Percentiles rank a stretch among this genome's conserved stretches.
phyloP scores from a whole-genome alignment of 1,140 invertebrate species.

The Vanessa atalanta region DNA sequence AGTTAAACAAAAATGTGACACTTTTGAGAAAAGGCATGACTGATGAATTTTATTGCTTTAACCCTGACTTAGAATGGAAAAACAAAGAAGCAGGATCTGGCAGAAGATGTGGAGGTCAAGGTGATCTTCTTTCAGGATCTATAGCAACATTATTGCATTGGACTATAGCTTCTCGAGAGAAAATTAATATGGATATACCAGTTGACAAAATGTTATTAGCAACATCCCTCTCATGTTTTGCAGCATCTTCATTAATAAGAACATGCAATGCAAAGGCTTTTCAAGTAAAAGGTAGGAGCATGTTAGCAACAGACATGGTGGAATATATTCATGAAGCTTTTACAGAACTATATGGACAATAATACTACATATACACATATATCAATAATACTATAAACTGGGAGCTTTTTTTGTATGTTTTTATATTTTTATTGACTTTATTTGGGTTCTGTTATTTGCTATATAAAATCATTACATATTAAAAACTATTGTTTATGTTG shows the following conservation, averaged over 20 bases:
- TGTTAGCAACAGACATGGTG: conserved; percentile 93
- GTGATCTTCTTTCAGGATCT: conserved; percentile 94
- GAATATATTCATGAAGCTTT: conserved; percentile 88
- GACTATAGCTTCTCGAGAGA: conserved; percentile 81
- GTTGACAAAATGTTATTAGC: conserved; percentile 79
- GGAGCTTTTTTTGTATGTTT: no score
- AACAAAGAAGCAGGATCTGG: conserved; percentile 86
- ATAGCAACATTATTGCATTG: conserved; percentile 93
- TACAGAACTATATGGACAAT: conserved; percentile 81
- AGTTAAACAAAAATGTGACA: conserved; percentile 85
- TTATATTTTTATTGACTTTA: no score
- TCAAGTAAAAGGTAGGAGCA: conserved; percentile 88
- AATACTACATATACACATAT: not conserved
- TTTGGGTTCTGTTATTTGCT: no score
- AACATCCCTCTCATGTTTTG: conserved; percentile 89
- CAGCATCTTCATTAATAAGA: conserved; percentile 90
- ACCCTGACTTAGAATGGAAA: conserved; percentile 77
- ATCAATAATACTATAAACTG: no score
- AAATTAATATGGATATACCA: conserved; percentile 54
- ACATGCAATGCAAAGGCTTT: conserved; percentile 90
- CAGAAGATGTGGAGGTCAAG: conserved; percentile 97
- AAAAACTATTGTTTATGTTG: no score
- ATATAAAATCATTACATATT: no score
- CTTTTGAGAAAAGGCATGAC: conserved; percentile 89
- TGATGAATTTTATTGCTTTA: conserved; percentile 89